Conservation (phyloP, 2,797 vertebrate species). For the Avahi laniger region DNA sequence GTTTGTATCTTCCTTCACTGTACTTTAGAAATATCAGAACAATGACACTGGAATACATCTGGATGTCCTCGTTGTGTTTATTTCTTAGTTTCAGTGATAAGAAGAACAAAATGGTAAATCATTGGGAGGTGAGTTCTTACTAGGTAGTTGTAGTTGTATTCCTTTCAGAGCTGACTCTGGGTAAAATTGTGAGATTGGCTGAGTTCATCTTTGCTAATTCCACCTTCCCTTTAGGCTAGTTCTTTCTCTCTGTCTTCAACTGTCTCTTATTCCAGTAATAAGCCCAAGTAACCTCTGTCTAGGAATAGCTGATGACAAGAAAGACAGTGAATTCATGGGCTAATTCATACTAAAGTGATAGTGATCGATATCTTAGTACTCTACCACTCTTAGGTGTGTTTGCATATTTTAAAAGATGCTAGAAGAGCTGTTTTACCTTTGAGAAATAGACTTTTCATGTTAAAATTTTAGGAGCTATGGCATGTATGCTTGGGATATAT, state of each 20-base stretch:
- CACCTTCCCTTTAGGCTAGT: background rate
- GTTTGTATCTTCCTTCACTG: background rate
- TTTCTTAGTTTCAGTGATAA: conserved; percentile 7
- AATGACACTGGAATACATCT: background rate
- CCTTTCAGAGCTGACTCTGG: background rate
- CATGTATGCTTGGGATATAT: background rate
- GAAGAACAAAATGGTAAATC: background rate
- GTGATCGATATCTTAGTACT: background rate
- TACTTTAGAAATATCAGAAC: background rate
- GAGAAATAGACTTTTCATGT: background rate
- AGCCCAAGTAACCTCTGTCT: background rate
- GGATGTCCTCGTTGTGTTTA: background rate
- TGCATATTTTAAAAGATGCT: conserved; percentile 4
- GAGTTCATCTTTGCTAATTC: background rate
- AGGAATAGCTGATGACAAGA: background rate
- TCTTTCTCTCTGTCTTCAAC: background rate
- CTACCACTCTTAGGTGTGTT: background rate
- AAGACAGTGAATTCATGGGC: background rate
- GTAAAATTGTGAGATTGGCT: background rate
- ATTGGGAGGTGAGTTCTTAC: background rate
- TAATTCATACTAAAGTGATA: background rate
- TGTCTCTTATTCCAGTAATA: background rate
- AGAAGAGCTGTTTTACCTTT: background rate
- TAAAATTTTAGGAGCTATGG: background rate
- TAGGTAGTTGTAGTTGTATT: background rate